A percentile compares a stretch with the other conserved stretches of the same genome.
Evolutionary conservation across 2,113 vertebrate species (phyloP).

Genomic region (Cygnus buccinator): DNA sequence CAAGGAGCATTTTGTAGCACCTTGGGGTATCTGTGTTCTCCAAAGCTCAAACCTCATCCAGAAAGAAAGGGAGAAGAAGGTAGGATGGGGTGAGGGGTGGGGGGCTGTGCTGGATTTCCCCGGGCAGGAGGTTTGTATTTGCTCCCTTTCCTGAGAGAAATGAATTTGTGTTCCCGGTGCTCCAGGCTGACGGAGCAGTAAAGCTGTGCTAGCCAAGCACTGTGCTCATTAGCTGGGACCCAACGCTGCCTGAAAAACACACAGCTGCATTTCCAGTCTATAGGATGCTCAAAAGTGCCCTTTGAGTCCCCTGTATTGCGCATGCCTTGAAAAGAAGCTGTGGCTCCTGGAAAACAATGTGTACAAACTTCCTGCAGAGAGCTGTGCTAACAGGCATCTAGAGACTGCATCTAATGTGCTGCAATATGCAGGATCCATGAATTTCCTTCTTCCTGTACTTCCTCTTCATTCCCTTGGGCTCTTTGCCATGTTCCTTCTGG

Average conservation of each 20-base stretch:
- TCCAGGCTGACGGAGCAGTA: not conserved
- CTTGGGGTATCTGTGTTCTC: not conserved
- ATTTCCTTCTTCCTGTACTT: not conserved
- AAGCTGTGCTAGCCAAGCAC: not conserved
- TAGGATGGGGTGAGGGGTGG: not conserved
- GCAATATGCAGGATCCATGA: not conserved
- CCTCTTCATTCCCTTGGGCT: not conserved
- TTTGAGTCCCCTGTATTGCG: rapidly evolving
- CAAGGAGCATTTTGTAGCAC: not conserved
- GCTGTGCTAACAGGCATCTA: not conserved
- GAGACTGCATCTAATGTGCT: rapidly evolving
- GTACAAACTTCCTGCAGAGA: not conserved
- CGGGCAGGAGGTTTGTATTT: not conserved
- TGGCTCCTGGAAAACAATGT: not conserved
- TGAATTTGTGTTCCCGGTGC: not conserved
- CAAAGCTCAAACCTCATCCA: not conserved
- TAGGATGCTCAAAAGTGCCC: not conserved
- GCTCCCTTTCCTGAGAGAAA: not conserved
- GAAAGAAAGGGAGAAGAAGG: not conserved
- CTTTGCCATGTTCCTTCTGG: not conserved
- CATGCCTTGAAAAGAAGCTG: not conserved
- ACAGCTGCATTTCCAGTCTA: not conserved
- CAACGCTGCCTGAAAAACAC: not conserved
- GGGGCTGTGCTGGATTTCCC: not conserved
- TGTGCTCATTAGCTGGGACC: not conserved